Base-by-base conservation (phyloP, 2,797 vertebrate genomes). In the Rhadinocentrus ornatus region DNA sequence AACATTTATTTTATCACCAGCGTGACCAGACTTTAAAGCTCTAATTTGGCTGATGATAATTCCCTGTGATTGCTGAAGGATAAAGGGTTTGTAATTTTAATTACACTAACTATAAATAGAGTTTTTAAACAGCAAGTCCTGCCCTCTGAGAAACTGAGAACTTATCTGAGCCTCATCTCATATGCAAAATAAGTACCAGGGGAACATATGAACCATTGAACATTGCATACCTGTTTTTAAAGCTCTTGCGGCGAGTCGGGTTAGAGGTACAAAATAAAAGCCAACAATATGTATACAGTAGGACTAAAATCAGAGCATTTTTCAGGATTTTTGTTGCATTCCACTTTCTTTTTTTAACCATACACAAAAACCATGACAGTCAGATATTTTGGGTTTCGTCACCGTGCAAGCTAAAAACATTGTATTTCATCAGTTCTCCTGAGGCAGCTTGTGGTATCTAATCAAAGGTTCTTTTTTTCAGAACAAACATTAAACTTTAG, bases 1-100 rank as follows among this genome's bases (percentile, higher is more conserved):
- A 85, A 89, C 86, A 77, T 87, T 82, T 78, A 80, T 80, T 79
- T 75, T 56, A 76, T 82, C 75, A 79, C 80, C 55, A 16, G 31
- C 53, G 54, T 73, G 26, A 69, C 39, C 71, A 48, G 46, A 62
- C 68, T 84, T 84, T 60, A 29, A 71, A 82, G 56, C 32, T 29
- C 70, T 82, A 78, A 81, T 86, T 88, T 62, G 63, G 53, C 62
- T 70, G 57, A 67, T 80, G 74, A 65, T 61, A 53, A 65, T 34
- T 78, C 52, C 37, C 57, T 46, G 46, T 68, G 71, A 69, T 56
- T 70, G 27, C 66, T 77, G 58, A n/a, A 75, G 66, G 71, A 50
- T 50, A 68, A 64, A 31, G 4, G 46, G 31, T 41, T n/a, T 67
- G 53, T 71, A 32, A 73, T 83, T 88, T 83, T 83, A 83, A 89